Evolutionary conservation across 2,113 vertebrate species (phyloP).

Genomic region (Phylloscopus trochilus): DNA sequence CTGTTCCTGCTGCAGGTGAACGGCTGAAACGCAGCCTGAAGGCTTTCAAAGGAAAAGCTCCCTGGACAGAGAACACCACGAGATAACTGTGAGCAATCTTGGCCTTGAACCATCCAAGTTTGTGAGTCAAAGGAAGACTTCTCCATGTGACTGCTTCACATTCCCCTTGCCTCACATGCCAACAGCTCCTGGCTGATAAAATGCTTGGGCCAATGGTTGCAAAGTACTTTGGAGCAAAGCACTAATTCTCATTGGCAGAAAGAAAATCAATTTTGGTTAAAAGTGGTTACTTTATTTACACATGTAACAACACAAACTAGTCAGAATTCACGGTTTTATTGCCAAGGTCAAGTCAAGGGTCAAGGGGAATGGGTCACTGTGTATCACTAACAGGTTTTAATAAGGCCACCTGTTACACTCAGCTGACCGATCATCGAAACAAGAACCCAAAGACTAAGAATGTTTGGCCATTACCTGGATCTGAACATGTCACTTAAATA

Average conservation of each 20-base stretch:
- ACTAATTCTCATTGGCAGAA: not conserved
- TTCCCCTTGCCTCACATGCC: not conserved
- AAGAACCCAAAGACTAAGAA: not conserved
- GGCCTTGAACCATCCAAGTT: not conserved
- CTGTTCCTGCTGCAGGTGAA: not conserved
- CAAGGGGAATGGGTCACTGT: not conserved
- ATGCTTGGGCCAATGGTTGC: not conserved
- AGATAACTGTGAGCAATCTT: not conserved
- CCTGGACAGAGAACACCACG: not conserved
- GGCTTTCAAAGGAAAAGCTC: not conserved
- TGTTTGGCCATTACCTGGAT: not conserved
- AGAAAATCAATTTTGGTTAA: not conserved
- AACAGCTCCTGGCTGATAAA: not conserved
- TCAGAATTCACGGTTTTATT: not conserved
- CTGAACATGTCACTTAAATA: not conserved
- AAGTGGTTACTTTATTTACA: not conserved
- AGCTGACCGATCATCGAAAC: not conserved
- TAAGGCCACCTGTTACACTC: not conserved
- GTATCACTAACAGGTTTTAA: not conserved
- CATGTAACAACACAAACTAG: not conserved
- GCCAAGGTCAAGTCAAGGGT: not conserved
- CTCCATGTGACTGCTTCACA: not conserved
- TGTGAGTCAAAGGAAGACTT: not conserved
- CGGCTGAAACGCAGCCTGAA: not conserved
- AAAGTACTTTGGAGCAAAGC: not conserved